phyloP scores from a whole-genome alignment of 2,113 vertebrate species.

The Aspiorhynchus laticeps region DNA sequence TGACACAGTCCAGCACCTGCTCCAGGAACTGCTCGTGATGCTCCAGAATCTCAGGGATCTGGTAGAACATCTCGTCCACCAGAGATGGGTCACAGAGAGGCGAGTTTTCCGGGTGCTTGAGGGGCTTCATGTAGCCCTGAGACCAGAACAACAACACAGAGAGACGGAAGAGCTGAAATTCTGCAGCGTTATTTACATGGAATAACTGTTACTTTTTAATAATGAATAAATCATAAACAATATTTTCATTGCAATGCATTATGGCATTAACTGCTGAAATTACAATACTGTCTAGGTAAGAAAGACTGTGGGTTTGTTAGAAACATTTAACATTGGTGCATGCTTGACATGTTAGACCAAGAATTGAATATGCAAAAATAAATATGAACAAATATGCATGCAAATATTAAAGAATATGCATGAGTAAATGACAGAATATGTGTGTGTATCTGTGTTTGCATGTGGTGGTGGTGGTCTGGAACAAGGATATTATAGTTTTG shows the following conservation, averaged over 20 bases:
- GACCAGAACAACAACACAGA: not conserved
- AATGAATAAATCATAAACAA: not conserved
- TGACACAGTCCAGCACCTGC: constrained; percentile 85
- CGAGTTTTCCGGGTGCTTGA: constrained; percentile 92
- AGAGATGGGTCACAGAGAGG: constrained; percentile 89
- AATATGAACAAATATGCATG: not conserved
- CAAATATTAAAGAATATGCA: not conserved
- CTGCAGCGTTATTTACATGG: not conserved
- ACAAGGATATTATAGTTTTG: too few relatives aligned
- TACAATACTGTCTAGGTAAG: not conserved
- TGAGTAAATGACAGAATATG: not conserved
- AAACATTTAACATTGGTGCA: not conserved
- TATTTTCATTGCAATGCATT: not conserved
- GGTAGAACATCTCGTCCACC: constrained; percentile 97
- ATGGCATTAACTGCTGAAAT: not conserved
- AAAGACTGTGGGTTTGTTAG: not conserved
- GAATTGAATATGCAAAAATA: not conserved
- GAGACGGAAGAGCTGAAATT: not conserved
- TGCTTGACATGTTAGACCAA: not conserved
- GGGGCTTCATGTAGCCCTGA: constrained; percentile 96
- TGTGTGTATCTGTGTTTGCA: not conserved
- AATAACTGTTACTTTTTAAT: not conserved
- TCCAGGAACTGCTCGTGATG: constrained; percentile 97
- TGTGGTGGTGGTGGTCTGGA: not conserved
- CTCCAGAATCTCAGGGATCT: constrained; percentile 96